A percentile compares a stretch with the other conserved stretches of the same genome.
phyloP scores from a whole-genome alignment of 2,888 invertebrate species.

The Leptinotarsa tumamoca region DNA sequence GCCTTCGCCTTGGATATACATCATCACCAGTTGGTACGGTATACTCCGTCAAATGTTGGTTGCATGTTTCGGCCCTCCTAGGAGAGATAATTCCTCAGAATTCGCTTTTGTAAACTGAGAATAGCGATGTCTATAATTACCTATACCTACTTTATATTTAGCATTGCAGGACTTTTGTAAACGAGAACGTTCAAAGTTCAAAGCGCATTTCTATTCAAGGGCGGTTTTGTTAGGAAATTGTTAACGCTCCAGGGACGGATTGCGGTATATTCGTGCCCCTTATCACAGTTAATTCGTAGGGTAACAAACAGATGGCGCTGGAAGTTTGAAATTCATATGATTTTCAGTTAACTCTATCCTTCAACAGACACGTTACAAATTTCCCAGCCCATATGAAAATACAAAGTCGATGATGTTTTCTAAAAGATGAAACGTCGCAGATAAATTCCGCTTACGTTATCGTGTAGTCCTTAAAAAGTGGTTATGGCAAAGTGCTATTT shows the following conservation, averaged over 20 bases:
- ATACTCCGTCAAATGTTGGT: not conserved
- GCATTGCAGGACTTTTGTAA: constrained; percentile 17
- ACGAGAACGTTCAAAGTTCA: constrained; percentile 3
- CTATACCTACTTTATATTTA: constrained; percentile 18
- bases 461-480: too few species aligned
- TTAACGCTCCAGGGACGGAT: not conserved
- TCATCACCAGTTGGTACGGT: not conserved
- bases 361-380: too few species aligned
- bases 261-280: not conserved
- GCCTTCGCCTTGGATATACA: not conserved
- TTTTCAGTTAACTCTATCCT: too few species aligned
- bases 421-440: too few species aligned
- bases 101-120: constrained; percentile 13
- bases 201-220: constrained; percentile 13
- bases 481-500: too few species aligned
- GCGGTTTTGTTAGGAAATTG: constrained; percentile 18
- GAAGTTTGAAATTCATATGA: too few species aligned
- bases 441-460: too few species aligned
- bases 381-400: too few species aligned
- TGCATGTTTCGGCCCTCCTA: constrained; percentile 6
- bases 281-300: too few species aligned
- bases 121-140: constrained; percentile 17
- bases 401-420: too few species aligned
- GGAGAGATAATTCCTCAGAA: constrained; percentile 9
- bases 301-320: too few species aligned